Conservation (phyloP, 2,113 vertebrate genomes). For the Pogona vitticeps region DNA sequence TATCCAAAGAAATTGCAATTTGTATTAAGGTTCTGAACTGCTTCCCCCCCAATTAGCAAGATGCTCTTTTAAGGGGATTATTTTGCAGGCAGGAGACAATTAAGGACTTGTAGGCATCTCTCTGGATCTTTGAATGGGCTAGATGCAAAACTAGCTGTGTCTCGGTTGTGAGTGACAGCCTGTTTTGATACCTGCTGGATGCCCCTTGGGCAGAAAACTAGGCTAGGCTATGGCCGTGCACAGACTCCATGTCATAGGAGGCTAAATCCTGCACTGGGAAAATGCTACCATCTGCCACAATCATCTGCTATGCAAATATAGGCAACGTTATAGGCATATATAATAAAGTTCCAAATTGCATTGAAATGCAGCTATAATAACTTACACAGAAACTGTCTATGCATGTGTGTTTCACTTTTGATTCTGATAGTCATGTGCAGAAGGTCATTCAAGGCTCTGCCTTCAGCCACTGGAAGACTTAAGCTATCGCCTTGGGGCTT, state of each 20-base stretch:
- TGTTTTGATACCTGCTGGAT: background rate
- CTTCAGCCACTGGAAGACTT: background rate
- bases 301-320: background rate
- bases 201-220: background rate
- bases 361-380: too few species aligned
- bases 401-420: background rate
- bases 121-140: conserved; percentile 16
- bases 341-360: too few species aligned
- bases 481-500: background rate
- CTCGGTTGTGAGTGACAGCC: background rate
- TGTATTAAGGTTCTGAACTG: conserved; percentile 23
- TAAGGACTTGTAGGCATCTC: conserved; percentile 12
- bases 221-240: background rate
- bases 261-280: background rate
- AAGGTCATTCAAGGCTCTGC: background rate
- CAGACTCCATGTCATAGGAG: background rate
- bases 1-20: conserved; percentile 42
- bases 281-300: background rate
- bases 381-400: too few species aligned
- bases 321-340: background rate
- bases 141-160: background rate
- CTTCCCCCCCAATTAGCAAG: conserved; percentile 33
- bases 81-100: background rate
- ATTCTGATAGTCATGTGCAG: background rate
- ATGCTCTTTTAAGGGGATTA: conserved; percentile 41